These are phyloP conservation scores for Sitobion miscanthi DNA, from an alignment of 1,140 invertebrate species.

Conservation along the genomic window DNA sequence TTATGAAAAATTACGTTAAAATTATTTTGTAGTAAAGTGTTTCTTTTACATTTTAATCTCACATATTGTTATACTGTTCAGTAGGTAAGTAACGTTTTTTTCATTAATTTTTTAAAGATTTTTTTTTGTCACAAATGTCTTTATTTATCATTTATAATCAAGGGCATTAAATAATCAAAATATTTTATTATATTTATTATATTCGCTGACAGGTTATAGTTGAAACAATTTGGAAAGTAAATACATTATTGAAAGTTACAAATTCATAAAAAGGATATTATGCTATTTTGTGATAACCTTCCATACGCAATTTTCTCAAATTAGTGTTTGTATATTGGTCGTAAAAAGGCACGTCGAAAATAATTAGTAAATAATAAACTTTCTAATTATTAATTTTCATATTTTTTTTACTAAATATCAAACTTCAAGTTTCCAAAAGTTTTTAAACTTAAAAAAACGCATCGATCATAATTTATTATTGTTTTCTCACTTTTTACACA, in stretches of 20 bases:
- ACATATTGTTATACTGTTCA: neutral
- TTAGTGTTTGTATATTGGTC: neutral
- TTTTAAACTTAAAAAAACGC: neutral
- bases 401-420: neutral
- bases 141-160: neutral
- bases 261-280: neutral
- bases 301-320: neutral
- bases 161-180: neutral
- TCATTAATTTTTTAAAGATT: neutral
- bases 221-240: neutral
- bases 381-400: neutral
- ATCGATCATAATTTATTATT: neutral
- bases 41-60: neutral
- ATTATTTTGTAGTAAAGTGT: neutral
- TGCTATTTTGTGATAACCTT: neutral
- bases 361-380: neutral
- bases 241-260: neutral
- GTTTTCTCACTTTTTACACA: too few species aligned
- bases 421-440: neutral
- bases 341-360: neutral
- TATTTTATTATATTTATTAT: neutral
- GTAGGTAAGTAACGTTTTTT: neutral
- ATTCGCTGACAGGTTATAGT: neutral
- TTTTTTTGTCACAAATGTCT: neutral
- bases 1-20: neutral